Evolutionary conservation across 2,888 invertebrate genomes (phyloP).

Genomic region (Hypercompe scribonia): DNA sequence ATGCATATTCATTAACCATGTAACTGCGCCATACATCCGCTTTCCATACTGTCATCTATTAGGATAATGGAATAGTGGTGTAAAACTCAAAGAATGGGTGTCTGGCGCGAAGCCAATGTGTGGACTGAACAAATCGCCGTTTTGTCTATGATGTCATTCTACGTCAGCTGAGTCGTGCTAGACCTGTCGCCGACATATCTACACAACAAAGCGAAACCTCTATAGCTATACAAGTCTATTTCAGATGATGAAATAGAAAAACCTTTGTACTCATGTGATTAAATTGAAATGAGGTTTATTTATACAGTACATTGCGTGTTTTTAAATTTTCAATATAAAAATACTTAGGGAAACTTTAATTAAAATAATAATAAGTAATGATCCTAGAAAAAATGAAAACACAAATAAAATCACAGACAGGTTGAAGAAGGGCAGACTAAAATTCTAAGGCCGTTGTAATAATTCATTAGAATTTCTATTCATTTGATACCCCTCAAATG

Average conservation of each 20-base stretch:
- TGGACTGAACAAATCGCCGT: slow-evolving; percentile 59
- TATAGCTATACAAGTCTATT: slow-evolving; percentile 5
- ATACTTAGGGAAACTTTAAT: no score
- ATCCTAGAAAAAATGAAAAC: no score
- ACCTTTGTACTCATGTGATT: slow-evolving; percentile 17
- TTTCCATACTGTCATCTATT: slow-evolving; percentile 65
- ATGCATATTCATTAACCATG: slow-evolving; percentile 70
- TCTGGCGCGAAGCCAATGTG: slow-evolving; percentile 68
- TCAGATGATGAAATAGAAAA: slow-evolving; percentile 10
- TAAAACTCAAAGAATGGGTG: slow-evolving; percentile 72
- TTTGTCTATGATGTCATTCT: slow-evolving; percentile 57
- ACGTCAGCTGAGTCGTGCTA: slow-evolving; percentile 50
- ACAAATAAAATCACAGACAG: no score
- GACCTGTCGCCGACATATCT: slow-evolving; percentile 38
- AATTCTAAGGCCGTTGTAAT: neutral
- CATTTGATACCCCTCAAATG: neutral
- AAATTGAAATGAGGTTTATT: slow-evolving; percentile 26
- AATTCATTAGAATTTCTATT: no score
- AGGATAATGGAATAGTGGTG: slow-evolving; percentile 78
- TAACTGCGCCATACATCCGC: slow-evolving; percentile 61
- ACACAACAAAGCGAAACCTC: slow-evolving; percentile 26
- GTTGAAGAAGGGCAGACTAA: no score
- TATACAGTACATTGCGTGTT: neutral
- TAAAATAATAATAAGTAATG: no score
- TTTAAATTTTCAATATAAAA: neutral